These are phyloP conservation scores for Hippoglossus stenolepis DNA, from an alignment of 2,113 vertebrate genomes.

Conservation along the genomic window DNA sequence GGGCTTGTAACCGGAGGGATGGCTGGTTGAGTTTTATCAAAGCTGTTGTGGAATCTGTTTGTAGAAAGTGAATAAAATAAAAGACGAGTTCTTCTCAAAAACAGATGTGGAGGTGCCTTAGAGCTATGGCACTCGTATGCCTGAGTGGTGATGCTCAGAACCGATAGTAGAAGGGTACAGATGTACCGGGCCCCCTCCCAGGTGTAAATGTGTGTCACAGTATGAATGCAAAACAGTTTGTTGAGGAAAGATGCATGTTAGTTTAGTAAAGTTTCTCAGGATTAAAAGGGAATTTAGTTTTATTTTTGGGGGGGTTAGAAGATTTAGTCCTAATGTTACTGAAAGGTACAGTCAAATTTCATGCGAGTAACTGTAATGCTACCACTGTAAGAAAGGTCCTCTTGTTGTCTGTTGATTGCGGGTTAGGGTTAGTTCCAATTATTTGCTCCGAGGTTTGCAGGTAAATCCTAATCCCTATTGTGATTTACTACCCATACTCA, in stretches of 20 bases:
- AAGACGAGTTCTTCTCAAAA: constrained; percentile 11
- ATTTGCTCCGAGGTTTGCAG: constrained; percentile 10
- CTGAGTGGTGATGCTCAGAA: constrained; percentile 4
- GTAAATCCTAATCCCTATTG: constrained; percentile 27
- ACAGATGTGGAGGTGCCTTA: constrained; percentile 21
- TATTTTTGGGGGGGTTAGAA: not conserved
- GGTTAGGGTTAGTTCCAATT: not conserved
- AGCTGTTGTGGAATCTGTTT: constrained; percentile 15
- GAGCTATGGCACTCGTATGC: constrained; percentile 4
- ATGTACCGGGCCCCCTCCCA: constrained; percentile 2
- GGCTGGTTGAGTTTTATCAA: not conserved
- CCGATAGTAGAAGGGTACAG: not conserved
- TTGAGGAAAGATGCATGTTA: not conserved
- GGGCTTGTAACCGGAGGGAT: not conserved
- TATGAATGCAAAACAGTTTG: not conserved
- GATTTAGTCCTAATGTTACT: not conserved
- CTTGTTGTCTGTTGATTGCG: constrained; percentile 1
- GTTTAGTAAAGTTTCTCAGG: not conserved
- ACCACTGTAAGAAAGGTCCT: not conserved
- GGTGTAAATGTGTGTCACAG: not conserved
- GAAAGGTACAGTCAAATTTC: not conserved
- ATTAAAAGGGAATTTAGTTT: not conserved
- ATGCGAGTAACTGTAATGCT: not conserved
- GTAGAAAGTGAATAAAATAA: constrained; percentile 7
- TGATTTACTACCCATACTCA: constrained; percentile 47